Evolutionary conservation across 2,113 vertebrate species (phyloP), one percentile per base, ranked within the genome.

Genomic region (Oryzias celebensis): DNA sequence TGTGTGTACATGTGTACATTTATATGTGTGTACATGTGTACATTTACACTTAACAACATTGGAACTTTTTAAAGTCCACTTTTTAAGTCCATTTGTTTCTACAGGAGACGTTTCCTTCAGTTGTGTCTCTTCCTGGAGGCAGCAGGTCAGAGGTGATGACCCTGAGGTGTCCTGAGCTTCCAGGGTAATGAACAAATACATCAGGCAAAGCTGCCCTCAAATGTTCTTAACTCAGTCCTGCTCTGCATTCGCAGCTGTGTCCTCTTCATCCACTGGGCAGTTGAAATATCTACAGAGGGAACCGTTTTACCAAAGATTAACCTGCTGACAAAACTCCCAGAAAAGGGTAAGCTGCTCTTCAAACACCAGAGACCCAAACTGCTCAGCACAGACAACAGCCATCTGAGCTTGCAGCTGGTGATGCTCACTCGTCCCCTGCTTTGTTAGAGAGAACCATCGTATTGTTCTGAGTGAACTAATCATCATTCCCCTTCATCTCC

Each of bases 241-340:
- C 47, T 14, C 28, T 58, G 13, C 42, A 24, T 52, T 23, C 48
- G 0, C 16, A 88, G 85, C 43, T 85, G 75, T 5, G 20, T 73
- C 8, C 0, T 88, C 7, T 41, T 74, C 15, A 2, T 88, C 18
- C 16, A 73, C n/a, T 90, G 88, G 88, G 75, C 69, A 0, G 51
- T 88, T 4, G 64, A 71, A 2, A 81, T 90, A 14, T 81, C 77
- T 24, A 57, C 18, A 42, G 86, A 80, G 8, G 86, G 85, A 0
- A 6, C 7, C 4, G 87, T 88, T 14, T 18, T 10, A 0, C 71
- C 81, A 0, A 78, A 70, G n/a, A 49, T 90, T 20, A 22, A 68
- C 45, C 67, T 90, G 77, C 67, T 87, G 64, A 49, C 84, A 5
- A 88, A 83, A 77, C 77, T 85, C 82, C 85, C 88, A 1, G 64